A percentile compares a stretch with the other conserved stretches of the same genome.
Conservation (phyloP, 2,888 invertebrate genomes). For the Diplazon laetatorius region DNA sequence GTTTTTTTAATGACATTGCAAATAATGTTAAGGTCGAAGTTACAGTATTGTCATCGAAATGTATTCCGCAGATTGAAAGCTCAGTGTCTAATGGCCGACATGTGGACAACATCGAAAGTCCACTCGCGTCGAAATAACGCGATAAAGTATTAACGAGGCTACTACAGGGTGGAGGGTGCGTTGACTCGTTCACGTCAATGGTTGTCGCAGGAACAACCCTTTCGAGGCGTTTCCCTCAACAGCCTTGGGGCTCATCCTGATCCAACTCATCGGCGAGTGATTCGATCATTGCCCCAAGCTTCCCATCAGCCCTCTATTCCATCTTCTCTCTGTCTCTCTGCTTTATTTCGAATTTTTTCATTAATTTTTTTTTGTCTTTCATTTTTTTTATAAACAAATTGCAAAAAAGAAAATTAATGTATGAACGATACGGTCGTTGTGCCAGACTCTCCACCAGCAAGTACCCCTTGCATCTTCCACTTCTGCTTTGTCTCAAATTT, state of each 20-base stretch:
- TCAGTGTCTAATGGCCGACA: not conserved
- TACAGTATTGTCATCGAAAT: too few species aligned
- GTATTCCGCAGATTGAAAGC: not conserved
- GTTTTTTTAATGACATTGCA: too few species aligned
- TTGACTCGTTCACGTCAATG: constrained; percentile 23
- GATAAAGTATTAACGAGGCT: constrained; percentile 48
- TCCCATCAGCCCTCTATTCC: not conserved
- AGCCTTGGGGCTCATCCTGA: constrained; percentile 7
- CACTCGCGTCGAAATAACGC: constrained; percentile 47
- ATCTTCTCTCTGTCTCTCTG: not conserved
- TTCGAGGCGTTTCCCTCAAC: constrained; percentile 45
- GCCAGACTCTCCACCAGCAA: too few species aligned
- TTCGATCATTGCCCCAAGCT: constrained; percentile 29
- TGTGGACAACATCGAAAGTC: constrained; percentile 21
- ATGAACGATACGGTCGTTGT: too few species aligned
- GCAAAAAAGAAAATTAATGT: too few species aligned
- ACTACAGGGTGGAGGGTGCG: not conserved
- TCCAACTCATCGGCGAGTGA: constrained; percentile 33
- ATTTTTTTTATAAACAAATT: too few species aligned
- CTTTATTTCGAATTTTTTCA: not conserved
- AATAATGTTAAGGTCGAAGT: too few species aligned
- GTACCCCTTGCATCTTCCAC: too few species aligned
- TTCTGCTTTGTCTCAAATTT: too few species aligned
- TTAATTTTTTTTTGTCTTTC: not conserved
- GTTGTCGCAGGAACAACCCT: constrained; percentile 37